These are phyloP conservation scores for Ianthella basta DNA, from an alignment of 37 sponge, comb jelly and placozoan genomes.

Conservation along the genomic window DNA sequence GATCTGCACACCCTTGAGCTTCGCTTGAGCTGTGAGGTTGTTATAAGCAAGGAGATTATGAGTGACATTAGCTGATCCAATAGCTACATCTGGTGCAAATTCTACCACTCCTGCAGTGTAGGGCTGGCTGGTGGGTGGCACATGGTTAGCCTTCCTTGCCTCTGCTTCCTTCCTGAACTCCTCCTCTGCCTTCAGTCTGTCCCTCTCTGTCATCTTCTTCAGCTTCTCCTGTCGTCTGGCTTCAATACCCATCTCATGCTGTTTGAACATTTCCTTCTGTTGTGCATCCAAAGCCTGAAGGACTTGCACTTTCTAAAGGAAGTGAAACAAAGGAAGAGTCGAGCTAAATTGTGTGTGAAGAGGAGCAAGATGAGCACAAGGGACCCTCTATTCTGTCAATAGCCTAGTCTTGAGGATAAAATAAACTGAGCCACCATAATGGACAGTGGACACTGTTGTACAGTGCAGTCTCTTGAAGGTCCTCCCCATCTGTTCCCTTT, in stretches of 20 bases:
- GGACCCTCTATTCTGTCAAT: too few species aligned
- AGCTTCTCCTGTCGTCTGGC: conserved; percentile 60
- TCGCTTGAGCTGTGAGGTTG: background rate
- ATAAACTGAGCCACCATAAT: too few species aligned
- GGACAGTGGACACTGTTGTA: too few species aligned
- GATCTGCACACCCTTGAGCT: conserved; percentile 30
- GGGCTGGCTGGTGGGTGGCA: background rate
- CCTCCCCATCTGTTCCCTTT: too few species aligned
- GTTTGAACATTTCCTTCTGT: conserved; percentile 63
- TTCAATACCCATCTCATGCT: conserved; percentile 70
- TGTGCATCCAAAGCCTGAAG: conserved; percentile 60
- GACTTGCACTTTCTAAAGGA: conserved; percentile 48
- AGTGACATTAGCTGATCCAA: background rate
- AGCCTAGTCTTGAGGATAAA: too few species aligned
- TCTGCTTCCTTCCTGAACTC: conserved; percentile 33
- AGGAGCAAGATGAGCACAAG: too few species aligned
- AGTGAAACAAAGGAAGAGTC: too few species aligned
- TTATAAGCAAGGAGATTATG: conserved; percentile 31
- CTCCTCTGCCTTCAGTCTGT: conserved; percentile 71
- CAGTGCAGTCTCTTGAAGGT: too few species aligned
- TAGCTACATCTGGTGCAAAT: background rate
- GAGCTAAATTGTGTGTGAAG: too few species aligned
- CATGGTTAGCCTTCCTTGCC: conserved; percentile 1
- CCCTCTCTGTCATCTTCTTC: conserved; percentile 74
- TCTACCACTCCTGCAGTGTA: too few species aligned